phyloP scores from a whole-genome alignment of 2,888 invertebrate genomes.

The Zygothrica quintamaculata region DNA sequence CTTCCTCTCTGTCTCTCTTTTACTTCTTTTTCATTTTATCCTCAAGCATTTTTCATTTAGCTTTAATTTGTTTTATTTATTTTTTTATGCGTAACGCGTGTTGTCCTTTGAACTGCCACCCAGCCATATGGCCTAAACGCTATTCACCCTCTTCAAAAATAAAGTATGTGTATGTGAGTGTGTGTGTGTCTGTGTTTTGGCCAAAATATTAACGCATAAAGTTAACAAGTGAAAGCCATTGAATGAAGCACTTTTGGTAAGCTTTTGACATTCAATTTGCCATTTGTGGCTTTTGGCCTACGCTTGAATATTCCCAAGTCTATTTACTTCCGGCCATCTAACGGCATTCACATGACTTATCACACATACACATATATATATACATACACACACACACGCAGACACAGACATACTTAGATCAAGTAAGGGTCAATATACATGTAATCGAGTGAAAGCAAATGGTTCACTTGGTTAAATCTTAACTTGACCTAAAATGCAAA shows the following conservation, averaged over 20 bases:
- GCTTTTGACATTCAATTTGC: not conserved
- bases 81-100: slow-evolving; percentile 37
- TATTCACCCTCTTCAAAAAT: not conserved
- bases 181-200: no score
- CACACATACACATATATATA: no score
- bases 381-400: no score
- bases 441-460: no score
- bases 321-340: no score
- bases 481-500: no score
- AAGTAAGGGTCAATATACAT: no score
- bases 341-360: no score
- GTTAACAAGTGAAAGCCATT: not conserved
- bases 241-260: not conserved
- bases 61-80: slow-evolving; percentile 41
- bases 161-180: not conserved
- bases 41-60: slow-evolving; percentile 28
- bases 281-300: not conserved
- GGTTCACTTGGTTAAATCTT: no score
- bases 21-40: no score
- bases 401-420: no score
- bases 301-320: no score
- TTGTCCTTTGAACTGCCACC: slow-evolving; percentile 44
- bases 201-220: not conserved
- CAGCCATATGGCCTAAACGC: not conserved
- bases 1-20: not conserved